A percentile compares a stretch with the other conserved stretches of the same genome.
These are phyloP conservation scores for Iphiclides podalirius DNA, from an alignment of 2,888 invertebrate species.

Conservation along the genomic window DNA sequence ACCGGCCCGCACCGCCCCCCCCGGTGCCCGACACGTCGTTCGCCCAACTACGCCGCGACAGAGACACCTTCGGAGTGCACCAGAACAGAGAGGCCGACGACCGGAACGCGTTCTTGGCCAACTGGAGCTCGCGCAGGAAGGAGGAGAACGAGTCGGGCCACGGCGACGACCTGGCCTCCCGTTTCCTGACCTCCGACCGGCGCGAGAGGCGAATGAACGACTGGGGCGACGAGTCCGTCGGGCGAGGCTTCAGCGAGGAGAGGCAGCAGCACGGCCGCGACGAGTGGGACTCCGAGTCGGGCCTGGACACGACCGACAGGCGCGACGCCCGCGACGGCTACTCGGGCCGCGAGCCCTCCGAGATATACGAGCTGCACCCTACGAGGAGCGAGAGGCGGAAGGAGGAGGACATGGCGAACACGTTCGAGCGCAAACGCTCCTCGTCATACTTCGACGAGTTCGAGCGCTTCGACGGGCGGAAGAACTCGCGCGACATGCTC, in stretches of 20 bases:
- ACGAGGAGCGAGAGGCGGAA: conserved; percentile 56
- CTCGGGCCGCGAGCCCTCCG: conserved; percentile 68
- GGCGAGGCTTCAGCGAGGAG: conserved; percentile 56
- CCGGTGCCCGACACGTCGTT: conserved; percentile 78
- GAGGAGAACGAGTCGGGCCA: conserved; percentile 61
- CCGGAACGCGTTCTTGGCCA: conserved; percentile 73
- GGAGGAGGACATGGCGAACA: conserved; percentile 60
- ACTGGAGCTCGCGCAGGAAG: conserved; percentile 70
- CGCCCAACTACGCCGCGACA: conserved; percentile 84
- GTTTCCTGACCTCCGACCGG: conserved; percentile 65
- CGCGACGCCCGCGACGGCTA: conserved; percentile 60
- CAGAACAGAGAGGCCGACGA: conserved; percentile 82
- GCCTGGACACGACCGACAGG: conserved; percentile 49
- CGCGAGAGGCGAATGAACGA: conserved; percentile 57
- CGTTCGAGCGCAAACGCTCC: conserved; percentile 61
- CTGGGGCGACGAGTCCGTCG: conserved; percentile 70
- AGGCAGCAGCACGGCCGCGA: conserved; percentile 57
- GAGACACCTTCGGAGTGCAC: conserved; percentile 87
- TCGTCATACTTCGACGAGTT: conserved; percentile 66
- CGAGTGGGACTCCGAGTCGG: conserved; percentile 75
- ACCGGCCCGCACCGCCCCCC: conserved; percentile 76
- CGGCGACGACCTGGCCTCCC: conserved; percentile 63
- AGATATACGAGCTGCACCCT: conserved; percentile 71
- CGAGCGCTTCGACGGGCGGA: conserved; percentile 69
- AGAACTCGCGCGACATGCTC: conserved; percentile 74